Base-by-base conservation (phyloP, 2,797 vertebrate species). In the Cheirogaleus major region DNA sequence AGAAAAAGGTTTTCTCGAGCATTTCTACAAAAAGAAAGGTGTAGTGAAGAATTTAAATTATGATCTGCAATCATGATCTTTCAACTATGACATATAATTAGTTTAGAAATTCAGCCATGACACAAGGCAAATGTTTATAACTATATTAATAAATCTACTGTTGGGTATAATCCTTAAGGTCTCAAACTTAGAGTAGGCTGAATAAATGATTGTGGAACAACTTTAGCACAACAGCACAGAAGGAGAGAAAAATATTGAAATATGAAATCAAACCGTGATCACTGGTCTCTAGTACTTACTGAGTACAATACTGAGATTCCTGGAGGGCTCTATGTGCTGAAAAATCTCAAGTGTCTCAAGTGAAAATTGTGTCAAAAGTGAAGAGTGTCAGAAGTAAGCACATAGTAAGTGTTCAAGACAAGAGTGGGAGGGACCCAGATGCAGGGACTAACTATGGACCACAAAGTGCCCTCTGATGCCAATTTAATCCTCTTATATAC, bases 11-110 rank as follows among this genome's bases (percentile, higher is more conserved):
- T 75, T 91, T 84, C 70, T 65, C 14, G 23, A 67, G 27, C 10
- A 38, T 45, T 38, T 55, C 61, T 91, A 78, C 13, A 67, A 96
- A 94, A 41, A 91, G 70, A 95, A 89, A 88, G 32, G 25, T 43
- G 7, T 55, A 18, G 75, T 41, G 57, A 67, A 17, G 48, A 73
- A 57, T 88, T 80, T 85, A 67, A 85, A 93, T 70, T 73, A 81
- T 59, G 43, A 88, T 48, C 35, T 43, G 15, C 55, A 73, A 82
- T 70, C 73, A 67, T 4, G 10, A 79, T 78, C 93, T 76, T 88
- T 95, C 78, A 89, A 79, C 81, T 59, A 78, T 23, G 32, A 70
- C 18, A 52, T 25, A 48, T 15, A 89, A 48, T 75, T 96, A 69
- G 52, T 70, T 89, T 82, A 94, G 78, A 75, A 90, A 73, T 32